Base-by-base conservation (phyloP, 2,888 invertebrate species). In the Stenodera caucasica region DNA sequence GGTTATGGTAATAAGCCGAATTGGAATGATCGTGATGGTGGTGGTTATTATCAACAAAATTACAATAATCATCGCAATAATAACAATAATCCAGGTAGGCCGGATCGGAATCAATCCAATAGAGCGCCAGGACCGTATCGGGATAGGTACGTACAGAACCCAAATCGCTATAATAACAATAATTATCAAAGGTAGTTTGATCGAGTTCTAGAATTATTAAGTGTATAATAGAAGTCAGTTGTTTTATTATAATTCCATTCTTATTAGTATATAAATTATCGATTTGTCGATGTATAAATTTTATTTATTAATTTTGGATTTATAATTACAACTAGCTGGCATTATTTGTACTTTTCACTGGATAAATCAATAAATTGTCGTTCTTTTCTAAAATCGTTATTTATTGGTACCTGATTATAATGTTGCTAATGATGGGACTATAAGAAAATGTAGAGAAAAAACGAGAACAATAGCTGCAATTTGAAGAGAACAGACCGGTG, bases 51-150 rank as follows among this genome's bases (percentile, higher is more conserved):
- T 8, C 55, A 53, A 5, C 59, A 58, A 49, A 33, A 54, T 21
- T 40, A 57, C 51, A 57, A 57, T 55, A 50, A 55, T 23, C 40
- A 54, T 9, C 37, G 55, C 11, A 54, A 63, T 40, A 53, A 54
- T 35, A 57, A 51, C n/a, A 30, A 57, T 30, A 62, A 61, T 59
- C 40, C 55, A 1, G 60, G 65, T n/a, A 54, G 61, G 5, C 54
- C 61, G 29, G 54, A 52, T 6, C 51, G 55, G 3, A 56, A 57
- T 37, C 54, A 61, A 29, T 15, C 67, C n/a, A 63, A 65, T 26
- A 65, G 76, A 54, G 70, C 69, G 6, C 71, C 75, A 21, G 78
- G 78, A 15, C 78, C 79, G 0, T 76, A 78, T 51, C 69, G 71
- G 40, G 77, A 78, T 56, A 69, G 73, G 61, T 77, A 74, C 61